These are phyloP conservation scores for Pandemis cinnamomeana DNA, from an alignment of 2,888 invertebrate genomes.

Conservation along the genomic window DNA sequence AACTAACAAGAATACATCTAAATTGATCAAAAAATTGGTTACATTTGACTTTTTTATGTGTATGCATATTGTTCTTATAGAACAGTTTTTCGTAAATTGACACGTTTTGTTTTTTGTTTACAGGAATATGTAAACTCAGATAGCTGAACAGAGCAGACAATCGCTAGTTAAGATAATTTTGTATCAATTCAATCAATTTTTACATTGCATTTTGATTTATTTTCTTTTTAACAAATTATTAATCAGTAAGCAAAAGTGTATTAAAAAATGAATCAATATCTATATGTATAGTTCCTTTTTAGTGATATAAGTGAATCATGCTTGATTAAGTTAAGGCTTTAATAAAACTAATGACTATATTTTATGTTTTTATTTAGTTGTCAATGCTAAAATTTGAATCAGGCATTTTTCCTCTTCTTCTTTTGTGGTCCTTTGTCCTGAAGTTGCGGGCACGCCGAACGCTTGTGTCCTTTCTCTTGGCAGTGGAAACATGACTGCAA, in stretches of 20 bases:
- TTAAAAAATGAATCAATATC: slow-evolving; percentile 13
- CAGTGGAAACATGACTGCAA: slow-evolving; percentile 85
- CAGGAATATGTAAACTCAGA: slow-evolving; percentile 49
- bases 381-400: slow-evolving; percentile 44
- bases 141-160: background rate
- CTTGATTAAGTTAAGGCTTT: slow-evolving; percentile 47
- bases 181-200: slow-evolving; percentile 8
- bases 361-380: slow-evolving; percentile 56
- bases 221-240: slow-evolving; percentile 9
- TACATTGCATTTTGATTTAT: slow-evolving; percentile 17
- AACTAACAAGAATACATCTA: no score
- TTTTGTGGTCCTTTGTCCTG: slow-evolving; percentile 52
- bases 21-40: no score
- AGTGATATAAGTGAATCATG: slow-evolving; percentile 53
- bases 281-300: slow-evolving; percentile 33
- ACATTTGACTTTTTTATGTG: no score
- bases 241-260: slow-evolving; percentile 4
- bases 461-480: slow-evolving; percentile 83
- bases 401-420: slow-evolving; percentile 67
- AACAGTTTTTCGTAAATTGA: background rate
- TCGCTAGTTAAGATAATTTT: background rate
- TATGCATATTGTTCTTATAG: no score
- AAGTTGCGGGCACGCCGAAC: slow-evolving; percentile 78
- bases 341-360: slow-evolving; percentile 49
- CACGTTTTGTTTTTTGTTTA: slow-evolving; percentile 45